These are phyloP conservation scores for Bos taurus DNA, from an alignment of 2,113 vertebrate species.

Conservation along the genomic window ARS-UCD2.0 NC_037331.1:32297001-32297500, in stretches of 20 bases:
- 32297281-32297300: background rate
- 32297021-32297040: background rate
- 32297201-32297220: background rate
- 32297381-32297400: background rate
- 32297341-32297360: background rate
- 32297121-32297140: background rate
- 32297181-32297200: background rate
- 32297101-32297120: background rate
- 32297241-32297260: background rate
- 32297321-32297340: background rate
- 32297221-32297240: background rate
- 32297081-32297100: constrained; percentile 9
- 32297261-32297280: background rate
- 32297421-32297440: background rate
- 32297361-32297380: background rate
- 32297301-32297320: background rate
- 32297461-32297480: background rate
- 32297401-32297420: background rate
- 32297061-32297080: background rate
- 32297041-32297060: background rate
- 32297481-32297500: background rate
- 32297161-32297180: background rate
- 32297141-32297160: background rate
- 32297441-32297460: background rate
- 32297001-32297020: constrained; percentile 26